A percentile compares a stretch with the other conserved stretches of the same genome.
Conservation (phyloP, 2,113 vertebrate species). For the Megalops atlanticus region DNA sequence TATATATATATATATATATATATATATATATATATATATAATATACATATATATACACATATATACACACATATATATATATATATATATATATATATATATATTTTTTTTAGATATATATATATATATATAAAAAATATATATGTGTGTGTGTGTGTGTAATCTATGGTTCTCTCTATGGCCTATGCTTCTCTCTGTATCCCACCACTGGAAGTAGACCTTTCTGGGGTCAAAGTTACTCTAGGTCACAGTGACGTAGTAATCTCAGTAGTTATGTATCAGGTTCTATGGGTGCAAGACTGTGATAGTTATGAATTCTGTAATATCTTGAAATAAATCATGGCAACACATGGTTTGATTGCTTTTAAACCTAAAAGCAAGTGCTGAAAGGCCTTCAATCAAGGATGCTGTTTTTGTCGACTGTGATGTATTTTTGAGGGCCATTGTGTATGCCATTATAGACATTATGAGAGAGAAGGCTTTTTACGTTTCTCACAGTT, state of each 20-base stretch:
- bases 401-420: conserved; percentile 88
- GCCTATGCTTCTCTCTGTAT: too few relatives aligned
- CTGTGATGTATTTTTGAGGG: conserved; percentile 91
- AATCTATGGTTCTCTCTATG: background rate
- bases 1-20: too few relatives aligned
- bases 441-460: conserved; percentile 96
- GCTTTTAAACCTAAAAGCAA: conserved; percentile 78
- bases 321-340: conserved; percentile 38
- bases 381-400: conserved; percentile 88
- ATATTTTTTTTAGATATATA: too few relatives aligned
- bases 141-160: background rate
- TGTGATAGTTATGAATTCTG: conserved; percentile 8
- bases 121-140: too few relatives aligned
- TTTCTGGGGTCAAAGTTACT: too few relatives aligned
- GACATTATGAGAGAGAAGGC: conserved; percentile 90
- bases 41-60: background rate
- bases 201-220: too few relatives aligned
- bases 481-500: conserved; percentile 80
- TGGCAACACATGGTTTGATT: conserved; percentile 41
- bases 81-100: too few relatives aligned
- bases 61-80: too few relatives aligned
- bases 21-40: too few relatives aligned
- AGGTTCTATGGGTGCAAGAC: too few relatives aligned
- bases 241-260: too few relatives aligned
- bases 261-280: too few relatives aligned